These are phyloP conservation scores for Lytechinus pictus DNA, from an alignment of 35 echinoderm and acorn worm species.

Conservation along the genomic window DNA sequence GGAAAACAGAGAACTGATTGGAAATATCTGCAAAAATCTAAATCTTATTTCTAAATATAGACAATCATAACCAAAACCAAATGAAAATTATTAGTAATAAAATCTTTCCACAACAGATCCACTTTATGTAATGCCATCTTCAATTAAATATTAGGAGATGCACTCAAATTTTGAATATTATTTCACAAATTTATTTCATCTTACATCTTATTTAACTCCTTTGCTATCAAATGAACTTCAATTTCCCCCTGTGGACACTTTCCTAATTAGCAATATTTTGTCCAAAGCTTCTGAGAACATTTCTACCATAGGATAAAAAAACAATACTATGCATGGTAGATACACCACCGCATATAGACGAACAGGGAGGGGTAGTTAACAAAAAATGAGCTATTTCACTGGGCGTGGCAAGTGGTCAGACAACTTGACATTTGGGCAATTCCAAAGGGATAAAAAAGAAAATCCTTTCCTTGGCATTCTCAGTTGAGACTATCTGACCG, in stretches of 20 bases:
- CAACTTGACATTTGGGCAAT: not conserved
- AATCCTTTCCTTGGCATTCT: not conserved
- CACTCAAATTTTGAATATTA: no score
- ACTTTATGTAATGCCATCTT: no score
- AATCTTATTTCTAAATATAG: not conserved
- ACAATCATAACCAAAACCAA: not conserved
- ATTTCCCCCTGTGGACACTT: no score
- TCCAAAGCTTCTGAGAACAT: no score
- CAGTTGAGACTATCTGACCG: not conserved
- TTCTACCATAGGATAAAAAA: no score
- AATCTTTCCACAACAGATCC: not conserved
- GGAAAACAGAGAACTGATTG: no score
- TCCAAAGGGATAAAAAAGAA: not conserved
- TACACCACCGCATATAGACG: not conserved
- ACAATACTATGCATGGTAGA: not conserved
- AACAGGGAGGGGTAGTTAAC: not conserved
- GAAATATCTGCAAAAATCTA: no score
- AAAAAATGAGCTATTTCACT: not conserved
- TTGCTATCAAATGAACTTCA: no score
- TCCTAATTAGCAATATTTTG: no score
- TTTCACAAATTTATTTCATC: not conserved
- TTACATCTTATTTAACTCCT: no score
- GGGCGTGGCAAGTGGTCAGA: not conserved
- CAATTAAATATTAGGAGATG: no score
- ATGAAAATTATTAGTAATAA: no score